Percentiles rank a stretch among this genome's conserved stretches.
Evolutionary conservation across 2,888 invertebrate species (phyloP).

Genomic region (Hemithea aestivaria): DNA sequence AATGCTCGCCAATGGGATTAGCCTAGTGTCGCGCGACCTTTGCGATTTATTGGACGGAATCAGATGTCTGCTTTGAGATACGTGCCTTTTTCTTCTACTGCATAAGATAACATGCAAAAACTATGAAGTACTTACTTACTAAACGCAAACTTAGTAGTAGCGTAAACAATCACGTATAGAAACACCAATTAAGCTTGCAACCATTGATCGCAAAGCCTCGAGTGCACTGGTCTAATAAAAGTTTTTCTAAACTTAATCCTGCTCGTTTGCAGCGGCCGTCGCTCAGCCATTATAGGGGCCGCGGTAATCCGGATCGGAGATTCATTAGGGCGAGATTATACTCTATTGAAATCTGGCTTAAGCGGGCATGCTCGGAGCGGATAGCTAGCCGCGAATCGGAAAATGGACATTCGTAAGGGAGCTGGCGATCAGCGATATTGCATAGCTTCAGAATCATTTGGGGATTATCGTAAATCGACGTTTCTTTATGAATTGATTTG

Average conservation of each 20-base stretch:
- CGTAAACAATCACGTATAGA: too few relatives aligned
- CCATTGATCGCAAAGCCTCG: slow-evolving; percentile 20
- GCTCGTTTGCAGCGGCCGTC: slow-evolving; percentile 61
- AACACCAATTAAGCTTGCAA: too few relatives aligned
- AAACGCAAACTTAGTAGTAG: too few relatives aligned
- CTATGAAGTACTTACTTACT: too few relatives aligned
- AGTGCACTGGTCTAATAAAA: slow-evolving; percentile 60
- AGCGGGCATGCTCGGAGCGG: slow-evolving; percentile 50
- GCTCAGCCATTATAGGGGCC: slow-evolving; percentile 63
- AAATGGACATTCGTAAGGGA: slow-evolving; percentile 6
- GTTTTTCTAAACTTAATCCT: slow-evolving; percentile 65
- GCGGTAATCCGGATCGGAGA: slow-evolving; percentile 77
- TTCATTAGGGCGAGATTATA: slow-evolving; percentile 79
- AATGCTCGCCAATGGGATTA: slow-evolving; percentile 76
- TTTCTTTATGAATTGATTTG: too few relatives aligned
- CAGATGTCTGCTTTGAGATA: slow-evolving; percentile 33
- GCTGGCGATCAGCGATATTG: slow-evolving; percentile 23
- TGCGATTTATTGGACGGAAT: slow-evolving; percentile 71
- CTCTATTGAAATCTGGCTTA: slow-evolving; percentile 78
- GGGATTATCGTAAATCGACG: too few relatives aligned
- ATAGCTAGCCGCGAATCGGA: slow-evolving; percentile 26
- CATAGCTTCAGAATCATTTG: neutral
- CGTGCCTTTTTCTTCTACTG: too few relatives aligned
- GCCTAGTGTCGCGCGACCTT: slow-evolving; percentile 67
- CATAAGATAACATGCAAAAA: too few relatives aligned